Percentiles rank a stretch among this genome's conserved stretches.
Conservation (phyloP, 2,113 vertebrate genomes). For the Esox niger region DNA sequence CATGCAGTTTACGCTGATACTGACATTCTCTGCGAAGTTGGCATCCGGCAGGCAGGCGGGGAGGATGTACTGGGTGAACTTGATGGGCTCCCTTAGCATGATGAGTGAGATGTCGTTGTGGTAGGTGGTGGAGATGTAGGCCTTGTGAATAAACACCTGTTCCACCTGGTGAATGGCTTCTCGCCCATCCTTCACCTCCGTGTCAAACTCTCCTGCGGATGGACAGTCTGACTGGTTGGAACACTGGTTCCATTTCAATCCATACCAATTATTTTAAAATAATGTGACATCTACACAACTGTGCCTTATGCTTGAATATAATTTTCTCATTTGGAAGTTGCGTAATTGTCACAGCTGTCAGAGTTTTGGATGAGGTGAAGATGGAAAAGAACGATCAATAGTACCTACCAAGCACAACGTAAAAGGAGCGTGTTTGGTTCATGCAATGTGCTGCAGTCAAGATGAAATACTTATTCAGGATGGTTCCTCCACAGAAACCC, state of each 20-base stretch:
- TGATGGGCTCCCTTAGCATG: slow-evolving; percentile 77
- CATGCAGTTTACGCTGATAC: too few relatives aligned
- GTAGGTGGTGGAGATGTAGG: slow-evolving; percentile 68
- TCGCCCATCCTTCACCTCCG: slow-evolving; percentile 46
- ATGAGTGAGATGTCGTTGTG: slow-evolving; percentile 90
- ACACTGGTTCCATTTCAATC: too few relatives aligned
- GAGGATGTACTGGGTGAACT: slow-evolving; percentile 73
- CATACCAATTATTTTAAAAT: too few relatives aligned
- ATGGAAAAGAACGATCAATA: too few relatives aligned
- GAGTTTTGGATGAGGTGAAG: too few relatives aligned
- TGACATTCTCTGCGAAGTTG: slow-evolving; percentile 82
- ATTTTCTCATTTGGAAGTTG: not conserved
- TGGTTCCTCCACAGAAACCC: slow-evolving; percentile 90
- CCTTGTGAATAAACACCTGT: slow-evolving; percentile 67
- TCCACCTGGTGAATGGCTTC: slow-evolving; percentile 72
- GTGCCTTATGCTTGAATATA: too few relatives aligned
- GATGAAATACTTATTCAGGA: slow-evolving; percentile 78
- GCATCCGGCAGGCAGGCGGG: slow-evolving; percentile 84
- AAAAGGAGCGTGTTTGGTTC: slow-evolving; percentile 5
- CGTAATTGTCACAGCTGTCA: not conserved
- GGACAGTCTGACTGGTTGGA: not conserved
- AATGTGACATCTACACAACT: too few relatives aligned
- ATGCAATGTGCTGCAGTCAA: slow-evolving; percentile 21
- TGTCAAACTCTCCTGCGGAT: slow-evolving; percentile 81
- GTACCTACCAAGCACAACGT: not conserved